phyloP scores from a whole-genome alignment of 2,797 vertebrate genomes.

The Diceros bicornis region DNA sequence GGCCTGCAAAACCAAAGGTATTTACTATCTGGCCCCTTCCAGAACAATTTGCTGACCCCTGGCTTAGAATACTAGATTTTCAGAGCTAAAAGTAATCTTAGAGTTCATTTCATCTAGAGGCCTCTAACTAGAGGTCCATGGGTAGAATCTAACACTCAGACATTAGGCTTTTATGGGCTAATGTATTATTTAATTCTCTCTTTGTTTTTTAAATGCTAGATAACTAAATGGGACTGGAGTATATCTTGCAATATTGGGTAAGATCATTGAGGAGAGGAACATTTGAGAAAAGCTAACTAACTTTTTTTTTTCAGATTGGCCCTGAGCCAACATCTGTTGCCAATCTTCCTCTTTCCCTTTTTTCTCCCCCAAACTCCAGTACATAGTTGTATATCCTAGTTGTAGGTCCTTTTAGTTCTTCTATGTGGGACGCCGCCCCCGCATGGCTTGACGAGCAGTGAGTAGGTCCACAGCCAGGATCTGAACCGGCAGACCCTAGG shows the following conservation, averaged over 20 bases:
- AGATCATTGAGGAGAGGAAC: slow-evolving; percentile 14
- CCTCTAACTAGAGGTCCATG: background rate
- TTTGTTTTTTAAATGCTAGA: background rate
- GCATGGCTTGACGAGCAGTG: no score
- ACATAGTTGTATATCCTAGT: no score
- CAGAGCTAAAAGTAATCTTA: background rate
- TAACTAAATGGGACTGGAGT: background rate
- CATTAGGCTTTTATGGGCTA: background rate
- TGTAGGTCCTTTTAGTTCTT: no score
- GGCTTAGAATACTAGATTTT: background rate
- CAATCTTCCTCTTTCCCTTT: no score
- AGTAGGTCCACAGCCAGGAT: no score
- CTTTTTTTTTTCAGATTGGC: background rate
- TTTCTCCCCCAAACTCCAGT: no score
- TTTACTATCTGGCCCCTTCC: background rate
- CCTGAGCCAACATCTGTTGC: no score
- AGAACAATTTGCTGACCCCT: background rate
- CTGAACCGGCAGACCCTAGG: no score
- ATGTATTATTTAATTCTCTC: background rate
- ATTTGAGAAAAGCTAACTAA: background rate
- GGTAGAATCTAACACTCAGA: background rate
- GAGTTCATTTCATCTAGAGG: background rate
- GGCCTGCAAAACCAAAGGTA: background rate
- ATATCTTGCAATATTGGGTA: background rate
- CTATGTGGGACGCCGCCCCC: no score